Evolutionary conservation across 2,888 invertebrate species (phyloP), one percentile per base, ranked within the genome.

Genomic region (Lysandra coridon): DNA sequence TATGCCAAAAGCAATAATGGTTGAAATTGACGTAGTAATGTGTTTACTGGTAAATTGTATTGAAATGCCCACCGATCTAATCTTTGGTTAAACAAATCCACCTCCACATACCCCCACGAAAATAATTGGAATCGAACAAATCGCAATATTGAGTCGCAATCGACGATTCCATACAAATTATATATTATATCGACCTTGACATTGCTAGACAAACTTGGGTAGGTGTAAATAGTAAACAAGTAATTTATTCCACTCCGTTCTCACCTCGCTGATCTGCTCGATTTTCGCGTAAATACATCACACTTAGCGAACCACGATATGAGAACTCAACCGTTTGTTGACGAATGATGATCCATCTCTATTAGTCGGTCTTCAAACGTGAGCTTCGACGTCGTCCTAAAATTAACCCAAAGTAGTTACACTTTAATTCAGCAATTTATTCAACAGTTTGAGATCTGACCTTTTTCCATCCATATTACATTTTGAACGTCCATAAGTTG

Each of bases 131-230:
- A 37, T 17, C 30, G 30, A 23, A 4, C 33, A 69, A 17, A 69
- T 69, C 5, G 69, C 12, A 4, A 69, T 69, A 37, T 33, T 17
- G 5, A 33, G 33, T 14, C 69, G 69, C 69, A 37, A 69, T 69
- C 69, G 69, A 17, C 12, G 69, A 30, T 30, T 64, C 30, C 69
- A 4, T 12, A 64, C 23, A 30, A 30, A 30, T 69, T 33, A 30
- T 69, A 44, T 44, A 44, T 44, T 7, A 23, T 30, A 4, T 12
- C 30, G 74, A 74, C 74, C 74, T 74, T 74, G 74, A 74, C 74
- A 74, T 74, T 74, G 44, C 74, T n/a, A 74, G 44, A 74, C 74
- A 44, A 40, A 44, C 74, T 33, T 69, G 33, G 69, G 33, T 37
- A 37, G 33, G 37, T 69, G 69, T 69, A 69, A 69, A 69, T 33